These are phyloP conservation scores for Tenthredo scrophulariae DNA, from an alignment of 2,888 invertebrate genomes.

Conservation along the genomic window DNA sequence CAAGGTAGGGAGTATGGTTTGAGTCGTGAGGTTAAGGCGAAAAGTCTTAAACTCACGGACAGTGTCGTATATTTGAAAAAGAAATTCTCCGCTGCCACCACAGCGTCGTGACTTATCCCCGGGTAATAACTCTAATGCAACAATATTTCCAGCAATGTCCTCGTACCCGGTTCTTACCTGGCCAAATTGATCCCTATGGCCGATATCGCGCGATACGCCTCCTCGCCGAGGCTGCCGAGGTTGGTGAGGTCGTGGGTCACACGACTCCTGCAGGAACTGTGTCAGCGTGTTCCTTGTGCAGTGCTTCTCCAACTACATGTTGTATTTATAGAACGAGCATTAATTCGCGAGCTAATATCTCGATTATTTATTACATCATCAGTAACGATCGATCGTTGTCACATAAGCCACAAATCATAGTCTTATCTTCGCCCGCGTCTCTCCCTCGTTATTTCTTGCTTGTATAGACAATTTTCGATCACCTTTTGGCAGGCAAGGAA, in stretches of 20 bases:
- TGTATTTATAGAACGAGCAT: slow-evolving; percentile 37
- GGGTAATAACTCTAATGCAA: slow-evolving; percentile 35
- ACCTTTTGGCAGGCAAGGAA: slow-evolving; percentile 27
- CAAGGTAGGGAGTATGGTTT: background rate
- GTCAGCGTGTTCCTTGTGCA: slow-evolving; percentile 37
- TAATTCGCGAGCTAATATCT: slow-evolving; percentile 23
- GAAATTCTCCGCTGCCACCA: background rate
- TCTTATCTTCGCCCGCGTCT: slow-evolving; percentile 2
- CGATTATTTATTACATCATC: slow-evolving; percentile 33
- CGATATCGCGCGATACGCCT: slow-evolving; percentile 52
- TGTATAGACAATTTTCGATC: background rate
- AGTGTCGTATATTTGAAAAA: background rate
- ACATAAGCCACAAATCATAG: slow-evolving; percentile 27
- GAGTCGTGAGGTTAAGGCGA: slow-evolving; percentile 3
- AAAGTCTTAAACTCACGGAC: slow-evolving; percentile 22
- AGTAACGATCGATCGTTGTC: slow-evolving; percentile 19
- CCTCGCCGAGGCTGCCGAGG: slow-evolving; percentile 26
- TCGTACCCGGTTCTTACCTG: background rate
- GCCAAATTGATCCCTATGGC: slow-evolving; percentile 46
- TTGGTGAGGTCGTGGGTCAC: slow-evolving; percentile 44
- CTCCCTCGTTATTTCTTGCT: background rate
- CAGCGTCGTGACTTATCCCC: slow-evolving; percentile 38
- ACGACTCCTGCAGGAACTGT: slow-evolving; percentile 48
- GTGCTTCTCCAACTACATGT: background rate
- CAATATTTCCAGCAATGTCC: slow-evolving; percentile 52